These are phyloP conservation scores for Poliocrania exsul DNA, from an alignment of 2,797 vertebrate genomes.

Conservation along the genomic window DNA sequence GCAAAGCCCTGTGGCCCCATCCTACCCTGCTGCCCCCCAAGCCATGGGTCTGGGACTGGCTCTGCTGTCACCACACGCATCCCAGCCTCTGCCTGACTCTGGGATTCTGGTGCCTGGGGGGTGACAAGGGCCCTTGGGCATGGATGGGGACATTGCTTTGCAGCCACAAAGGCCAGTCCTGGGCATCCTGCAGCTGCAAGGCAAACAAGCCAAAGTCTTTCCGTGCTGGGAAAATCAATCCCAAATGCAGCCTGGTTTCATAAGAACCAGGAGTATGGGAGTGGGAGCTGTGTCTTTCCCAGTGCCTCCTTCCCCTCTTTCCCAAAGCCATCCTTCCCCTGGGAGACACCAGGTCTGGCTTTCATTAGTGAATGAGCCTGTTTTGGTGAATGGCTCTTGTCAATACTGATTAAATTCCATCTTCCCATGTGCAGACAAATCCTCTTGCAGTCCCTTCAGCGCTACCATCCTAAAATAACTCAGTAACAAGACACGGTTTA, in stretches of 20 bases:
- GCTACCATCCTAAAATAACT: conserved; percentile 23
- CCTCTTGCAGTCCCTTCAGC: not conserved
- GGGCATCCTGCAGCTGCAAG: not conserved
- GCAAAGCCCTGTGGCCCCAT: not conserved
- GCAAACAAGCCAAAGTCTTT: not conserved
- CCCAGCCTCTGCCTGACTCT: not conserved
- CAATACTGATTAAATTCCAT: conserved; percentile 54
- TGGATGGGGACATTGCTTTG: not conserved
- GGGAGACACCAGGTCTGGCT: conserved; percentile 42
- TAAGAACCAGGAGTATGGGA: not conserved
- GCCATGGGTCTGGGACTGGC: not conserved
- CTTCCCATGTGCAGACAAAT: conserved; percentile 24
- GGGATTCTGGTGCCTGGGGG: fast-evolving
- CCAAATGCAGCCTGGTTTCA: conserved; percentile 7
- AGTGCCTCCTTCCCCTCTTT: conserved; percentile 8
- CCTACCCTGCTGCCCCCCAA: fast-evolving
- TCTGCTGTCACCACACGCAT: not conserved
- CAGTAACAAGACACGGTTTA: not conserved
- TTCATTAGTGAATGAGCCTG: conserved; percentile 12
- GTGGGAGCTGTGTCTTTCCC: conserved; percentile 12
- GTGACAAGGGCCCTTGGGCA: not conserved
- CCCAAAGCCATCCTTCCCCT: not conserved
- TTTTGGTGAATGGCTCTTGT: conserved; percentile 39
- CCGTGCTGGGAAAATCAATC: not conserved
- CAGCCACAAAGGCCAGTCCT: not conserved